A percentile compares a stretch with the other conserved stretches of the same genome.
Conservation (phyloP, 1,140 invertebrate genomes). For the Globodera ellingtonae region DNA sequence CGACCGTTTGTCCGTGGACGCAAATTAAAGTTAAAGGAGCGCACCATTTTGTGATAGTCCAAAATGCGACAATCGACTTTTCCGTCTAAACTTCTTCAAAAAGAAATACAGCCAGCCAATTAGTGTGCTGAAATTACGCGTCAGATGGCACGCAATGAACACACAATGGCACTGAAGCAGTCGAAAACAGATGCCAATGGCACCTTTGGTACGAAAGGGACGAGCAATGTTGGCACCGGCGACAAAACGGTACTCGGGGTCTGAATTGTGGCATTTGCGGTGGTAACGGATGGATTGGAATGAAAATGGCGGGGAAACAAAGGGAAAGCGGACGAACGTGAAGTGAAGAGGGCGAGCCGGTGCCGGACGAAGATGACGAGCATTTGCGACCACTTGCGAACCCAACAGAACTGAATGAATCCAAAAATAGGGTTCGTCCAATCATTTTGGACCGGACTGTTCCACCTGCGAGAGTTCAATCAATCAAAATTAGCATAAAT, state of each 20-base stretch:
- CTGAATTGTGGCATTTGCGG: slow-evolving; percentile 23
- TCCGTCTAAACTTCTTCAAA: slow-evolving; percentile 30
- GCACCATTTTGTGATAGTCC: slow-evolving; percentile 49
- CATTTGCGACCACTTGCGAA: slow-evolving; percentile 57
- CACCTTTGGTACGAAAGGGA: slow-evolving; percentile 53
- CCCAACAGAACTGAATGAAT: slow-evolving; percentile 42
- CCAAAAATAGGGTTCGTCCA: too few species aligned
- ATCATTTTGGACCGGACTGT: too few species aligned
- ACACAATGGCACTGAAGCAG: slow-evolving; percentile 49
- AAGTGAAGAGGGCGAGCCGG: slow-evolving; percentile 47
- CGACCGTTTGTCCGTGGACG: slow-evolving; percentile 9
- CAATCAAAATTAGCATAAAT: too few species aligned
- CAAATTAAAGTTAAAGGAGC: slow-evolving; percentile 41
- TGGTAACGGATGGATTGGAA: too few species aligned
- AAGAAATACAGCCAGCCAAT: too few species aligned
- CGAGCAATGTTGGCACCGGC: slow-evolving; percentile 45
- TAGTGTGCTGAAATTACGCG: slow-evolving; percentile 30
- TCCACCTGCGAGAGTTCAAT: too few species aligned
- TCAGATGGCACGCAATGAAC: slow-evolving; percentile 54
- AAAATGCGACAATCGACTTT: slow-evolving; percentile 48
- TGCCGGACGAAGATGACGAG: slow-evolving; percentile 47
- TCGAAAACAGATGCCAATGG: slow-evolving; percentile 54
- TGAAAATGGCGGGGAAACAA: neutral
- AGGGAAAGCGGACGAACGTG: slow-evolving; percentile 33
- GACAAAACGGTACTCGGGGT: slow-evolving; percentile 52